Evolutionary conservation across 2,797 vertebrate species (phyloP).

Genomic region (Ptychobarbus kaznakovi): DNA sequence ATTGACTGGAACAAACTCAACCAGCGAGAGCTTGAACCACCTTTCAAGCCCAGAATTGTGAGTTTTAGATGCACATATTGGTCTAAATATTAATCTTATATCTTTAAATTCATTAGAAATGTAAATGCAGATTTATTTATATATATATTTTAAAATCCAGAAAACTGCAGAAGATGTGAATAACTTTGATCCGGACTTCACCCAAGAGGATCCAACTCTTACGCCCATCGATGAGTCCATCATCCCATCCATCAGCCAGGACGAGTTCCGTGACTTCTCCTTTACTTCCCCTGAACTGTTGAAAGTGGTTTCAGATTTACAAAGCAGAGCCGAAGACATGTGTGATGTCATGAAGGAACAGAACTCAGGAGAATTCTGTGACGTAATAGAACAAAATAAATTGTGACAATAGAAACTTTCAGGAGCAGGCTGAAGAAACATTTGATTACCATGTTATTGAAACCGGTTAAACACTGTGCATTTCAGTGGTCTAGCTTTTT

Average conservation of each 20-base stretch:
- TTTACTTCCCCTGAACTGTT: slow-evolving; percentile 87
- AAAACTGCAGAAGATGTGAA: slow-evolving; percentile 96
- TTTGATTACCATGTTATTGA: not conserved
- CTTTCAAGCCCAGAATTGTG: slow-evolving; percentile 96
- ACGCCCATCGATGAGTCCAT: slow-evolving; percentile 92
- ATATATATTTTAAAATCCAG: slow-evolving; percentile 68
- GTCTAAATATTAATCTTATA: not conserved
- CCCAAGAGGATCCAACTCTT: slow-evolving; percentile 92
- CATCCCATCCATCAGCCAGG: slow-evolving; percentile 90
- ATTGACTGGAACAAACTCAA: slow-evolving; percentile 94
- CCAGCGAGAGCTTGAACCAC: slow-evolving; percentile 88
- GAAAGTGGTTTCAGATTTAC: slow-evolving; percentile 44
- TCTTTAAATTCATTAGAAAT: not conserved
- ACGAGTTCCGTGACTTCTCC: slow-evolving; percentile 96
- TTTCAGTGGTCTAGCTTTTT: not conserved
- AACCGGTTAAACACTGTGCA: not conserved
- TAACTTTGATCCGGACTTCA: slow-evolving; percentile 99
- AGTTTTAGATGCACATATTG: slow-evolving; percentile 66
- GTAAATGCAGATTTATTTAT: not conserved
- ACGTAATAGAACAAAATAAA: not conserved
- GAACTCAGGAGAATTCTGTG: not conserved
- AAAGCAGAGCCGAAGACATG: not conserved
- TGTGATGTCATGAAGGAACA: slow-evolving; percentile 3
- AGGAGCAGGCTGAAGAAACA: not conserved
- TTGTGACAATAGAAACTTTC: not conserved